A percentile compares a stretch with the other conserved stretches of the same genome.
Evolutionary conservation across 2,888 invertebrate genomes (phyloP).

Genomic region (Aphrophora alni): DNA sequence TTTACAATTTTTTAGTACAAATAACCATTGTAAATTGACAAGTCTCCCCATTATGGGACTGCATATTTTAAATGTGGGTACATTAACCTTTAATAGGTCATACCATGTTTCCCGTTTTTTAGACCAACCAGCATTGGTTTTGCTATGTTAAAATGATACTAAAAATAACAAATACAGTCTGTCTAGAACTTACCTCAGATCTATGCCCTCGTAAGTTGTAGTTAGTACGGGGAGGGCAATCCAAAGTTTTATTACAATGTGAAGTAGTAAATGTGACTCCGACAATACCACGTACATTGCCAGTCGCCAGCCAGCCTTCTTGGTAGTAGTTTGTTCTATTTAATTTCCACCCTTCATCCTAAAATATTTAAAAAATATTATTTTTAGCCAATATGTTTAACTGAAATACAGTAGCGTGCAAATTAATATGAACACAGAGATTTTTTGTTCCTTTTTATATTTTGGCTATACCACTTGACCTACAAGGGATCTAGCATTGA

Average conservation of each 20-base stretch:
- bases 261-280: conserved; percentile 97
- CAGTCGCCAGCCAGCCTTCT: conserved; percentile 97
- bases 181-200: conserved; percentile 81
- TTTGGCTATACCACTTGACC: too few species aligned
- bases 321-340: conserved; percentile 95
- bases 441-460: neutral
- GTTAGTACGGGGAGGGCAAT: conserved; percentile 89
- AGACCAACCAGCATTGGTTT: too few species aligned
- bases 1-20: too few species aligned
- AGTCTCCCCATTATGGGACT: too few species aligned
- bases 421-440: too few species aligned
- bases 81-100: too few species aligned
- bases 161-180: too few species aligned
- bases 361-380: conserved; percentile 44
- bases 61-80: too few species aligned
- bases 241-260: conserved; percentile 82
- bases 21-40: too few species aligned
- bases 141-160: too few species aligned
- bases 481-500: too few species aligned
- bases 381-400: neutral
- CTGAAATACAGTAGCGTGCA: neutral
- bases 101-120: too few species aligned
- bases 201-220: conserved; percentile 97
- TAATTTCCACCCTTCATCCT: conserved; percentile 96
- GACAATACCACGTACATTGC: conserved; percentile 92